phyloP scores from a whole-genome alignment of 2,797 vertebrate genomes.

The Tamandua tetradactyla region DNA sequence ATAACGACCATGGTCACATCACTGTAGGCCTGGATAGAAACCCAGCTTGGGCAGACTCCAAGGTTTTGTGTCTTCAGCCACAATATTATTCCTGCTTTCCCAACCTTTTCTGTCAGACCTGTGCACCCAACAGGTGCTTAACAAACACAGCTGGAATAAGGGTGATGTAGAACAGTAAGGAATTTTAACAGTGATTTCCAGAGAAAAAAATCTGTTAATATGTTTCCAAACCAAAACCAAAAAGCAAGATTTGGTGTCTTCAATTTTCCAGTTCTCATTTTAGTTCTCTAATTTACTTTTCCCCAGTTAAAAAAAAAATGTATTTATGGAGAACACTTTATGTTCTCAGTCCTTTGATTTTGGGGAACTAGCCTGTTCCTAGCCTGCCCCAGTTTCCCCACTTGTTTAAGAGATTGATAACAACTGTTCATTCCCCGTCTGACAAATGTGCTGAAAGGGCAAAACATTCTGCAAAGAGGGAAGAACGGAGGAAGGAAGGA shows the following conservation, averaged over 20 bases:
- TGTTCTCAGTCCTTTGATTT: neutral
- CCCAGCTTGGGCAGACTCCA: neutral
- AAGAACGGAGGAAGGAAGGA: neutral
- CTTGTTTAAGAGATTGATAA: neutral
- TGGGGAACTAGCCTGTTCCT: neutral
- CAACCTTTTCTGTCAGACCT: neutral
- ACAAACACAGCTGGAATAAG: neutral
- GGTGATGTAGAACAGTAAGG: neutral
- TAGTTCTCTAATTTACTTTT: neutral
- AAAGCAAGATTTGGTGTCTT: neutral
- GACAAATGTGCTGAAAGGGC: neutral
- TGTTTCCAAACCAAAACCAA: neutral
- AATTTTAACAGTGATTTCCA: neutral
- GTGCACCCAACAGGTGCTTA: neutral
- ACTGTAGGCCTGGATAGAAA: neutral
- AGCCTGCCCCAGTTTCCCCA: neutral
- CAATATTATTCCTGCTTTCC: neutral
- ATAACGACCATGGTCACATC: neutral
- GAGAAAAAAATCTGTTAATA: neutral
- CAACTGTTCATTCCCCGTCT: neutral
- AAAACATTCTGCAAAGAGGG: neutral
- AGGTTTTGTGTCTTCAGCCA: neutral
- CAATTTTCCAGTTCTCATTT: slow-evolving; percentile 31
- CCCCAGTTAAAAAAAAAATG: neutral
- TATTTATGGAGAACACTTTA: neutral